Evolutionary conservation across 2,113 vertebrate species (phyloP).

Genomic region (Euleptes europaea): DNA sequence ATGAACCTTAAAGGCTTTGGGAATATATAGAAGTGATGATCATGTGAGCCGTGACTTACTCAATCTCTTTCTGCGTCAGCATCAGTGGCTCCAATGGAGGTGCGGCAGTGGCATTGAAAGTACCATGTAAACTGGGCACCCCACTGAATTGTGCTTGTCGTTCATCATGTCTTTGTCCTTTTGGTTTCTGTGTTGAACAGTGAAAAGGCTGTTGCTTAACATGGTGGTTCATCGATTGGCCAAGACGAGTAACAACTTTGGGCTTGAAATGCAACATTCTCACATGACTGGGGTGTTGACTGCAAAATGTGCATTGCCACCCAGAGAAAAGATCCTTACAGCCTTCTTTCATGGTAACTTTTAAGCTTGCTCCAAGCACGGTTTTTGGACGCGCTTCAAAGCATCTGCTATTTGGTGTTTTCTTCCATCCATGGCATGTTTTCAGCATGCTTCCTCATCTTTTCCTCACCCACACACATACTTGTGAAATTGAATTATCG

Average conservation of each 20-base stretch:
- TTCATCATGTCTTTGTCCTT: not conserved
- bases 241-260: not conserved
- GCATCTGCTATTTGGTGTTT: not conserved
- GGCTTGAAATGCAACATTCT: not conserved
- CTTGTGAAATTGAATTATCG: constrained; percentile 16
- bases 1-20: too few species aligned
- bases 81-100: too few species aligned
- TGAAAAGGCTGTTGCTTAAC: not conserved
- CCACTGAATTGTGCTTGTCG: not conserved
- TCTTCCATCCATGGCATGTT: not conserved
- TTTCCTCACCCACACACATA: not conserved
- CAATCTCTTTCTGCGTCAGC: too few species aligned
- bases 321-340: not conserved
- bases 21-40: too few species aligned
- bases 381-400: not conserved
- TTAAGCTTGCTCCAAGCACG: not conserved
- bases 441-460: not conserved
- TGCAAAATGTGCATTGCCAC: not conserved
- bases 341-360: not conserved
- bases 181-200: not conserved
- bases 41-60: too few species aligned
- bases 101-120: too few species aligned
- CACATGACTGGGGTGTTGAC: not conserved
- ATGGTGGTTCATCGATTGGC: not conserved
- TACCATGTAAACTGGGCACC: too few species aligned